These are phyloP conservation scores for Cryptosula pallasiana DNA, from an alignment of 2,888 invertebrate genomes.

Conservation along the genomic window DNA sequence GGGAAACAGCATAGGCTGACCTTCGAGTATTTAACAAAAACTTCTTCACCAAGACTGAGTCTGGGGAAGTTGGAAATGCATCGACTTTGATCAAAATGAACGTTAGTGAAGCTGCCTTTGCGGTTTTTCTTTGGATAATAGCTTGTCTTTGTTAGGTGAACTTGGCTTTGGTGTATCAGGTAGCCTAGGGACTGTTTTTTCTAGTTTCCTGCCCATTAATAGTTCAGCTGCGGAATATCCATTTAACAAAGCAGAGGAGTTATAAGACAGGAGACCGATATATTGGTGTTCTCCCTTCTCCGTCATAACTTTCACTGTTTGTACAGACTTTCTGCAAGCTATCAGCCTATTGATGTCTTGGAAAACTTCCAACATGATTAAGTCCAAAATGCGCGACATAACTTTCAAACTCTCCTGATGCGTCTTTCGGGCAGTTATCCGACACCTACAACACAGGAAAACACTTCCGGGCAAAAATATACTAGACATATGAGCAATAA, in stretches of 20 bases:
- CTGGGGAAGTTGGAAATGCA: no score
- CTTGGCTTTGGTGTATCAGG: no score
- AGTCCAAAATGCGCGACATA: background rate
- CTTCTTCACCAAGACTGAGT: no score
- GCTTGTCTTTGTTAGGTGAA: no score
- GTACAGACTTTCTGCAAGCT: background rate
- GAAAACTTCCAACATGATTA: background rate
- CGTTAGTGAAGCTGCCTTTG: no score
- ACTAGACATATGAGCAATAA: background rate
- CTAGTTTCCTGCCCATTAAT: background rate
- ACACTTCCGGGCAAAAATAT: background rate
- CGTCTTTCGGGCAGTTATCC: background rate
- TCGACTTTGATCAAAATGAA: no score
- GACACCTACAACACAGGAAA: background rate
- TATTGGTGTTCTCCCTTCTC: background rate
- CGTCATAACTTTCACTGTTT: background rate
- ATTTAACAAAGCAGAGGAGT: background rate
- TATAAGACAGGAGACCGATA: background rate
- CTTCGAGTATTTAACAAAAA: no score
- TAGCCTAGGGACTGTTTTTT: background rate
- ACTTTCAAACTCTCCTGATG: background rate
- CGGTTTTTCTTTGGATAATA: no score
- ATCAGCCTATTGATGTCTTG: background rate
- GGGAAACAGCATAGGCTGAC: no score
- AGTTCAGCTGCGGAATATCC: background rate